Evolutionary conservation across 1,140 invertebrate genomes (phyloP).

Genomic region (Onthophagus taurus): DNA sequence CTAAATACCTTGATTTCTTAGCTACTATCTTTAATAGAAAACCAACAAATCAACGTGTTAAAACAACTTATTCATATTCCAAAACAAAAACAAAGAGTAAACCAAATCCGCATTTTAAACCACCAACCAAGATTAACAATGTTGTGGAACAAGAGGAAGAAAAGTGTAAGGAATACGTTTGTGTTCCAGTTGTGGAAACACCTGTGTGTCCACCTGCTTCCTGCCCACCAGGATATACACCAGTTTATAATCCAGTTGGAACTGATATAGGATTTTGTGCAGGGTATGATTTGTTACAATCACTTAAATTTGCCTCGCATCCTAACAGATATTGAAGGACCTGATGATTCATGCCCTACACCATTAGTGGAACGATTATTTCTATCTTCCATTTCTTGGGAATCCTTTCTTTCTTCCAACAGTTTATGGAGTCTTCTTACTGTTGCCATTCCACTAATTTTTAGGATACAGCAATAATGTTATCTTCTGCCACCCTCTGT

Average conservation of each 20-base stretch:
- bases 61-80: not conserved
- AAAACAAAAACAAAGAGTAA: not conserved
- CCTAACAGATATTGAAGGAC: no score
- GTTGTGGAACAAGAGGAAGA: not conserved
- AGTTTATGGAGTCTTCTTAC: no score
- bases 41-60: not conserved
- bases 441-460: no score
- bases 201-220: conserved; percentile 39
- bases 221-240: conserved; percentile 49
- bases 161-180: conserved; percentile 45
- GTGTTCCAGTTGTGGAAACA: conserved; percentile 30
- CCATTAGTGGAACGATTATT: no score
- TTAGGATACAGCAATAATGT: no score
- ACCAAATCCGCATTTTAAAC: no score
- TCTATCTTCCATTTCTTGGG: no score
- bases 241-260: conserved; percentile 12
- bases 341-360: no score
- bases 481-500: no score
- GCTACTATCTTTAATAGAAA: not conserved
- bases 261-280: not conserved
- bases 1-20: not conserved
- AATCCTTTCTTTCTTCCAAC: no score
- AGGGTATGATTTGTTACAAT: conserved; percentile 4
- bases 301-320: no score
- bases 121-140: not conserved